phyloP scores from a whole-genome alignment of 2,113 vertebrate species.

The Pluvianellus socialis region DNA sequence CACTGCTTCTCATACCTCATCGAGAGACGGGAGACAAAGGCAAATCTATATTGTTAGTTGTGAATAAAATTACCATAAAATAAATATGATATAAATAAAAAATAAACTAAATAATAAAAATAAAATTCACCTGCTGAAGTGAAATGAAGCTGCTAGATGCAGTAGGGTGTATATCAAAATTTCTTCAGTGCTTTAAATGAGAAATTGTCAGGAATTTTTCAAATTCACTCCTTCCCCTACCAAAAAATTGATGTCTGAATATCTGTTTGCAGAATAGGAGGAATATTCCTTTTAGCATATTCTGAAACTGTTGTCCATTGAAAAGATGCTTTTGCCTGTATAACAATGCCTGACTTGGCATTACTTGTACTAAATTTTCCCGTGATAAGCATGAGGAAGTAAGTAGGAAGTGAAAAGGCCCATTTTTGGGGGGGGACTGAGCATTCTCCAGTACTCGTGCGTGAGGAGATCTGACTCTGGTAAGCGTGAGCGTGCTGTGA shows the following conservation, averaged over 20 bases:
- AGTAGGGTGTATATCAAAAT: not conserved
- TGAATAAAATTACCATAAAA: not conserved
- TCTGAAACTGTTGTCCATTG: not conserved
- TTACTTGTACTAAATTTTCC: not conserved
- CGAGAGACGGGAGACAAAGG: not conserved
- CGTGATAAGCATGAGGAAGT: not conserved
- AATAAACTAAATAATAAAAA: too few relatives aligned
- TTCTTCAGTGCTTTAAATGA: not conserved
- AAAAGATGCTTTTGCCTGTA: not conserved
- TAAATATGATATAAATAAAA: too few relatives aligned
- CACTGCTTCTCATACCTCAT: not conserved
- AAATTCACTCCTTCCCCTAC: not conserved
- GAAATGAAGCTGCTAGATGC: not conserved
- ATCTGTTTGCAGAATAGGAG: not conserved
- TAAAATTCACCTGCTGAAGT: not conserved
- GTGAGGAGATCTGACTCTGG: not conserved
- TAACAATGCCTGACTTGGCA: not conserved
- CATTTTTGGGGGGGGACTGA: too few relatives aligned
- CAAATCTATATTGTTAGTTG: not conserved
- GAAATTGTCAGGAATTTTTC: not conserved
- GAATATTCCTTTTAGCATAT: not conserved
- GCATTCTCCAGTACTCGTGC: not conserved
- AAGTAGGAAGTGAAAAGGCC: not conserved
- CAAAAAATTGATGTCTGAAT: not conserved
- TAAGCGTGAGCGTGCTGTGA: too few relatives aligned